These are phyloP conservation scores for Atta cephalotes DNA, from an alignment of 1,140 invertebrate genomes.

Conservation along the genomic window DNA sequence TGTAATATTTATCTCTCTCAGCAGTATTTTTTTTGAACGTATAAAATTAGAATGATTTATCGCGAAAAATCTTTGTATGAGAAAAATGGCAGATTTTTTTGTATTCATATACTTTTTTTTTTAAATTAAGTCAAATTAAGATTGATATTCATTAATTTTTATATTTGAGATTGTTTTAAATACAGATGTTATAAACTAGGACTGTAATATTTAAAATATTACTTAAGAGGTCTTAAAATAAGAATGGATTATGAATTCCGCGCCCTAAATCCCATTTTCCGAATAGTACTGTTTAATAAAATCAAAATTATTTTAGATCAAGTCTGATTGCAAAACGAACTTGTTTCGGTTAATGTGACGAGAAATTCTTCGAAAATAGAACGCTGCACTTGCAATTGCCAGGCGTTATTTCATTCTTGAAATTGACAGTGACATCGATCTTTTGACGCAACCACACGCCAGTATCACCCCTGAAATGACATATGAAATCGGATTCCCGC, in stretches of 20 bases:
- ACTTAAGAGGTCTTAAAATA: too few relatives aligned
- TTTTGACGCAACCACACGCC: constrained; percentile 3
- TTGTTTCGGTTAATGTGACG: constrained; percentile 20
- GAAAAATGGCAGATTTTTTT: background rate
- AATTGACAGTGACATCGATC: constrained; percentile 37
- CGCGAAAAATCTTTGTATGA: background rate
- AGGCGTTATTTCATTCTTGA: constrained; percentile 40
- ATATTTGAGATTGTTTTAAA: too few relatives aligned
- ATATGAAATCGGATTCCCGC: constrained; percentile 16
- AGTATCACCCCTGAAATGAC: constrained; percentile 10
- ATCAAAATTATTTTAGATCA: constrained; percentile 18
- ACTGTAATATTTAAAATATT: too few relatives aligned
- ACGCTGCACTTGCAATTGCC: constrained; percentile 1
- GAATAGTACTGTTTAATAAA: background rate
- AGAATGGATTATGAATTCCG: too few relatives aligned
- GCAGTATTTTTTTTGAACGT: background rate
- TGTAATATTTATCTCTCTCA: background rate
- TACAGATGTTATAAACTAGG: too few relatives aligned
- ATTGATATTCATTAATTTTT: too few relatives aligned
- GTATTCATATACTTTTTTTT: background rate
- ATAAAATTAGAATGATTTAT: background rate
- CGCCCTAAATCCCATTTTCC: background rate
- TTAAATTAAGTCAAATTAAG: background rate
- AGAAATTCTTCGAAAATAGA: constrained; percentile 60
- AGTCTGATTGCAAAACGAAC: constrained; percentile 15